Conservation (phyloP, 2,113 vertebrate species). For the Theropithecus gelada region DNA sequence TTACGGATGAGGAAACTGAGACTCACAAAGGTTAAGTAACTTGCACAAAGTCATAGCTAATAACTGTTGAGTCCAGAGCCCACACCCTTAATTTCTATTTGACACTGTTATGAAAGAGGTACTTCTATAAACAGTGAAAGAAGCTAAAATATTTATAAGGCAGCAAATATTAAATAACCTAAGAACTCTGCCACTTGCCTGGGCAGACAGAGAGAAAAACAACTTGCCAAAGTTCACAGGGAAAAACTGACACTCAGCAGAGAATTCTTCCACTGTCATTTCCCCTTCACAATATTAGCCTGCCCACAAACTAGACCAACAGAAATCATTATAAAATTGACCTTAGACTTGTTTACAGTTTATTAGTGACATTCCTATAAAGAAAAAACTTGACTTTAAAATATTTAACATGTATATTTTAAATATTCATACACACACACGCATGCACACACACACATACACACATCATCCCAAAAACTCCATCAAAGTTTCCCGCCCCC, state of each 20-base stretch:
- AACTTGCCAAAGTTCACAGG: not conserved
- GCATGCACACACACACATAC: not conserved
- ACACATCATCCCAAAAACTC: not conserved
- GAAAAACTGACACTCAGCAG: not conserved
- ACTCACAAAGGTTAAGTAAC: not conserved
- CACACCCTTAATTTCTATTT: not conserved
- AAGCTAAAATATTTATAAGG: not conserved
- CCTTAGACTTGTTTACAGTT: not conserved
- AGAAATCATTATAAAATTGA: conserved; percentile 1
- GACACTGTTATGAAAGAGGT: not conserved
- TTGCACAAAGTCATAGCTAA: not conserved
- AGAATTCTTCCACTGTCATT: not conserved
- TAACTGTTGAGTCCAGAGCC: not conserved
- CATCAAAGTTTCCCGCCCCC: not conserved
- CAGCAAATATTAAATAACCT: not conserved
- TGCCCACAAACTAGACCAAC: not conserved
- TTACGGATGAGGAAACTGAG: conserved; percentile 18
- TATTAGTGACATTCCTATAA: conserved; percentile 20
- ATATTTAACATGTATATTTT: not conserved
- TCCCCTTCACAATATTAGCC: not conserved
- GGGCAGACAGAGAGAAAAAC: not conserved
- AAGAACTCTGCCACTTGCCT: not conserved
- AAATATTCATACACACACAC: too few species aligned
- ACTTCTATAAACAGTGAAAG: not conserved
- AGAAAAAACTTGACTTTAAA: not conserved